Conservation (phyloP, 2,888 invertebrate species). For the Hedya salicella region DNA sequence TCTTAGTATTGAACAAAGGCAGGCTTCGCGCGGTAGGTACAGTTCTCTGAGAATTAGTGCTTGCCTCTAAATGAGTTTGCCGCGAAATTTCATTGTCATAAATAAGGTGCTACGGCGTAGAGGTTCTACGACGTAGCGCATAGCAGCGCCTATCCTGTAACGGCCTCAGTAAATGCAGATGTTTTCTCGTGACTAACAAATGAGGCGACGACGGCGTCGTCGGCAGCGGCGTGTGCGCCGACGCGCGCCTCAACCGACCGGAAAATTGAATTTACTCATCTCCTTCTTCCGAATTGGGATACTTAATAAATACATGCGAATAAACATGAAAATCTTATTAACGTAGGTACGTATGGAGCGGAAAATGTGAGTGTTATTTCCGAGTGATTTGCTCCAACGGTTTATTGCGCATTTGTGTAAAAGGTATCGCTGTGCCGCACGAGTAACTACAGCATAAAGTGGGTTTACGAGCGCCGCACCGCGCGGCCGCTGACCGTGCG, state of each 20-base stretch:
- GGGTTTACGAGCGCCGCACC: slow-evolving; percentile 2
- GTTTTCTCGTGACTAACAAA: background rate
- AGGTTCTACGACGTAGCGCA: background rate
- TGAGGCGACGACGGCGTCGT: slow-evolving; percentile 2
- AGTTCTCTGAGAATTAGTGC: background rate
- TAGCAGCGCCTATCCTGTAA: background rate
- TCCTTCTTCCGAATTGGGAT: slow-evolving; percentile 21
- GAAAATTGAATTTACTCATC: slow-evolving; percentile 12
- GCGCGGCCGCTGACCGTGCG: background rate
- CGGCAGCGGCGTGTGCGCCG: slow-evolving; percentile 1
- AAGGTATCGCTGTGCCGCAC: background rate
- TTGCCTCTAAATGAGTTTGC: slow-evolving; percentile 2
- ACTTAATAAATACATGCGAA: slow-evolving; percentile 36
- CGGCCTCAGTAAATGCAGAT: slow-evolving; percentile 1
- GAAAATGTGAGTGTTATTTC: slow-evolving; percentile 14
- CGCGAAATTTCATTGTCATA: slow-evolving; percentile 7
- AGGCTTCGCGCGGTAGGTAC: no score
- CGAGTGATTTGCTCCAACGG: slow-evolving; percentile 15
- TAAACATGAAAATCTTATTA: slow-evolving; percentile 15
- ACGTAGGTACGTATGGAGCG: slow-evolving; percentile 9
- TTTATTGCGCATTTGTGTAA: background rate
- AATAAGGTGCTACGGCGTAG: slow-evolving; percentile 14
- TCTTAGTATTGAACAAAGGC: no score
- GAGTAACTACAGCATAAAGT: slow-evolving; percentile 4
- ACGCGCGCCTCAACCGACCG: slow-evolving; percentile 3